Evolutionary conservation across 2,888 invertebrate species (phyloP).

Genomic region (Formica aserva): DNA sequence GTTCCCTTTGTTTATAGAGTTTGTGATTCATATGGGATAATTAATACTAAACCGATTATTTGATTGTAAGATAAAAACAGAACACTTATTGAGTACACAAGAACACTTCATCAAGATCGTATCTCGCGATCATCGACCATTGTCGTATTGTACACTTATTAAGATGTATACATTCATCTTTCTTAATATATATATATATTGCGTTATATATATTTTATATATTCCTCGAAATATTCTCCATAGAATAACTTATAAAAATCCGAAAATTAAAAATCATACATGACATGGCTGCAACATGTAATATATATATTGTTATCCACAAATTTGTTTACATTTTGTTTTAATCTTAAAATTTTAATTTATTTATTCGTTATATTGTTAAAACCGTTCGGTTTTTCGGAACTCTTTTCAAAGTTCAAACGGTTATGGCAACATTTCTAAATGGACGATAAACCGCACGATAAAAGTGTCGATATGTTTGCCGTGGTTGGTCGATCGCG

Average conservation of each 20-base stretch:
- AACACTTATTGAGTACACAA: slow-evolving; percentile 45
- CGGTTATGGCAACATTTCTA: slow-evolving; percentile 4
- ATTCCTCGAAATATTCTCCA: background rate
- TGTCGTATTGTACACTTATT: background rate
- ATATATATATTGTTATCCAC: slow-evolving; percentile 13
- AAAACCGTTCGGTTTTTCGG: background rate
- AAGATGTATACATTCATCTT: background rate
- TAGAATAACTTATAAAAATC: slow-evolving; percentile 11
- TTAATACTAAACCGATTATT: slow-evolving; percentile 39
- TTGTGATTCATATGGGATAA: background rate
- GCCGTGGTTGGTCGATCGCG: background rate
- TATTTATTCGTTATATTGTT: slow-evolving; percentile 20
- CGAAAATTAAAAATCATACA: slow-evolving; percentile 28
- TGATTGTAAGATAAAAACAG: slow-evolving; percentile 39
- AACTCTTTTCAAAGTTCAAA: slow-evolving; percentile 4
- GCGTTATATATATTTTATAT: background rate
- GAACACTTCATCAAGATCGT: slow-evolving; percentile 44
- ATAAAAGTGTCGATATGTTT: slow-evolving; percentile 24
- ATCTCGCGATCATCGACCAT: slow-evolving; percentile 14
- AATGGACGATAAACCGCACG: slow-evolving; percentile 11
- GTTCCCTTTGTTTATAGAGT: slow-evolving; percentile 28
- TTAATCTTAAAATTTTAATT: slow-evolving; percentile 22
- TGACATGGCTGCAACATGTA: slow-evolving; percentile 22
- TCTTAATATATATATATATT: background rate
- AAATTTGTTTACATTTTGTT: slow-evolving; percentile 13